Percentiles rank a stretch among this genome's conserved stretches.
Conservation (phyloP, 2,797 vertebrate genomes). For the Prunella strophiata region DNA sequence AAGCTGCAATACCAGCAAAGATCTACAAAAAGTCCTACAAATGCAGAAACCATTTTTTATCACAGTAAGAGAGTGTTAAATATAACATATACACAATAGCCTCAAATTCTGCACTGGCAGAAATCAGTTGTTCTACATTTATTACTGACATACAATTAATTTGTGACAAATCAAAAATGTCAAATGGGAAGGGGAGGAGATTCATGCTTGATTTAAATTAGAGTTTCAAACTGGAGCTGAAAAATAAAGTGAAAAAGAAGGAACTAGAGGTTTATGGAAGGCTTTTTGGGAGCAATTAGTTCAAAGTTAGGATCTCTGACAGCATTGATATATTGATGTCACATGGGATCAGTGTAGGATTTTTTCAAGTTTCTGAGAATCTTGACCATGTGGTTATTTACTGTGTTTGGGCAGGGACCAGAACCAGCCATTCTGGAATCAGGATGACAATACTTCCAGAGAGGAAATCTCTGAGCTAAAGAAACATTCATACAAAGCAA, state of each 20-base stretch:
- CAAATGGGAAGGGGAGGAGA: not conserved
- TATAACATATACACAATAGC: not conserved
- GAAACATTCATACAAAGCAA: not conserved
- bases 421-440: not conserved
- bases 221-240: not conserved
- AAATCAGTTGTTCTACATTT: not conserved
- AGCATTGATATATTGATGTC: not conserved
- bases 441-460: not conserved
- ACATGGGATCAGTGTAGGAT: not conserved
- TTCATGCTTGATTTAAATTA: not conserved
- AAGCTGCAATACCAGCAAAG: not conserved
- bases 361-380: not conserved
- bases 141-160: not conserved
- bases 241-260: not conserved
- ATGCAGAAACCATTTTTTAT: not conserved
- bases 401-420: not conserved
- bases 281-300: not conserved
- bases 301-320: not conserved
- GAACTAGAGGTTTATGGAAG: not conserved
- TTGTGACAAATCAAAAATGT: not conserved
- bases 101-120: not conserved
- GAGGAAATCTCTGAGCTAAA: not conserved
- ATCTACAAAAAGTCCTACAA: not conserved
- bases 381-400: not conserved
- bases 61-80: not conserved